Evolutionary conservation across 2,888 invertebrate species (phyloP), one percentile per base, ranked within the genome.

Genomic region (Lithophane semibrunnea): DNA sequence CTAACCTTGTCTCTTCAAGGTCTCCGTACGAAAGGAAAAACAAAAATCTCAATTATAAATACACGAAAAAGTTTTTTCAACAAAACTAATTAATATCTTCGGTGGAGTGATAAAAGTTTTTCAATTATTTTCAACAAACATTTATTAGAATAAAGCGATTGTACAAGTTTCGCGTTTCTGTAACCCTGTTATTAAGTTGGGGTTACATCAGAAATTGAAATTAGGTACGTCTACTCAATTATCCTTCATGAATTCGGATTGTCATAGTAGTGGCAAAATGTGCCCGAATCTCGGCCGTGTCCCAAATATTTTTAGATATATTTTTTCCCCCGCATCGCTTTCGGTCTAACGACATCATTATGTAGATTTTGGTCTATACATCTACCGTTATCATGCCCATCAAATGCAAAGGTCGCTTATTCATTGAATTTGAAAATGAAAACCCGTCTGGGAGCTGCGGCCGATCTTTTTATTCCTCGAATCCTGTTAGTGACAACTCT

Each of bases 291-390:
- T 77, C 77, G 77, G 61, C 29, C 69, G 60, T 73, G 73, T 68
- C 78, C 82, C 84, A 76, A 84, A 88, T 88, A 80, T 85, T 77
- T 74, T 74, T 52, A 58, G 73, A 69, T 80, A 83, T 74, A 83
- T 83, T 83, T 84, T 82, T 80, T 83, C 67, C 76, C 58, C 66
- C 71, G 74, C 76, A 79, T 78, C 70, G 65, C 21, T 78, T 73
- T 69, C 85, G 80, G 83, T 82, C 85, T 92, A 91, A 92, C 89
- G 91, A 92, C 89, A 87, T 90, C 91, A 88, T 91, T 92, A 91
- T 91, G 91, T 88, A 92, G 87, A 92, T 92, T 86, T 82, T 81
- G 87, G 84, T 88, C 85, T 83, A 91, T 83, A 90, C 91, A 91
- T 89, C 82, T 82, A 78, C 58, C 75, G 80, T 79, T 82, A 80